phyloP scores from a whole-genome alignment of 2,797 vertebrate species.

The Glyptemys insculpta region DNA sequence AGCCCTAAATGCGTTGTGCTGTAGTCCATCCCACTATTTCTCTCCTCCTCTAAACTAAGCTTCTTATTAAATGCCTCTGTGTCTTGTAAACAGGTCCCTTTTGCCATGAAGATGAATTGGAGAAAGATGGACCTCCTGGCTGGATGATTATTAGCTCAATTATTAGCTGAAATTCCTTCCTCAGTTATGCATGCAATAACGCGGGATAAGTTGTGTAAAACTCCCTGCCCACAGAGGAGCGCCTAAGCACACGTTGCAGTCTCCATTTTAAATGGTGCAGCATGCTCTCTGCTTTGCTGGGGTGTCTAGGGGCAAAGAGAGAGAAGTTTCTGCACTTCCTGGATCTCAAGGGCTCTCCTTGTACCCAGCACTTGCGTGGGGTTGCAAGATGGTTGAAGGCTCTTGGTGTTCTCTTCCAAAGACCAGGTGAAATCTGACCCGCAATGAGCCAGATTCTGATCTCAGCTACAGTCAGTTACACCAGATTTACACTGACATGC shows the following conservation, averaged over 20 bases:
- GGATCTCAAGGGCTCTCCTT: neutral
- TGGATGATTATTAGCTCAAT: neutral
- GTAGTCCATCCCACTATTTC: neutral
- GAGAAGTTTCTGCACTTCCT: neutral
- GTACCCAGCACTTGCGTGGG: neutral
- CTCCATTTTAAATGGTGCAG: neutral
- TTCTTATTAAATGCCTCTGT: neutral
- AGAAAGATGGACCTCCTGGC: neutral
- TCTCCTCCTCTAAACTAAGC: neutral
- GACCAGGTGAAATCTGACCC: neutral
- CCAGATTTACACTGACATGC: fast-evolving
- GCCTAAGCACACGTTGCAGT: neutral
- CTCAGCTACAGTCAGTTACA: neutral
- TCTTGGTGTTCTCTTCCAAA: neutral
- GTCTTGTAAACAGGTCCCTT: neutral
- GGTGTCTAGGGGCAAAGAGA: neutral
- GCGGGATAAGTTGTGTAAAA: neutral
- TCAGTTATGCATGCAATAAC: fast-evolving
- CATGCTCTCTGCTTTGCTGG: neutral
- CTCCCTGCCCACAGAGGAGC: neutral
- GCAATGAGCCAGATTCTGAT: neutral
- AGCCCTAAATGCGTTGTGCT: neutral
- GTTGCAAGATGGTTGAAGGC: fast-evolving
- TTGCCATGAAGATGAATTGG: neutral
- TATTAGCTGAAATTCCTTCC: neutral